A percentile compares a stretch with the other conserved stretches of the same genome.
phyloP scores from a whole-genome alignment of 2,797 vertebrate species.

The Epinephelus malabaricus region DNA sequence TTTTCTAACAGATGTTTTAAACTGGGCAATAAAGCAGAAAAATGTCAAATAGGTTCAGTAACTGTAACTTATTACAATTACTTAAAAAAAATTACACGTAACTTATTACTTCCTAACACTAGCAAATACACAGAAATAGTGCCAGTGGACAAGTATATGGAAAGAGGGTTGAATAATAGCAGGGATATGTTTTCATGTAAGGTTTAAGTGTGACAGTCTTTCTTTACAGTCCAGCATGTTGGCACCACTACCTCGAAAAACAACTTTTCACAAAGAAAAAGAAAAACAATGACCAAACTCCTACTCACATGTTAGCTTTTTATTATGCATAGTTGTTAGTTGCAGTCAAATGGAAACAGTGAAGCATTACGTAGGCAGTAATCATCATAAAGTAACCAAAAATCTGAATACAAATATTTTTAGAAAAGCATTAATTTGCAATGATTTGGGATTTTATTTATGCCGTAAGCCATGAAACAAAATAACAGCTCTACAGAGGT shows the following conservation, averaged over 20 bases:
- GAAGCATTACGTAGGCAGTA: background rate
- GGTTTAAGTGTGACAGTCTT: background rate
- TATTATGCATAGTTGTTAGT: conserved; percentile 18
- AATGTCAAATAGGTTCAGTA: too few relatives aligned
- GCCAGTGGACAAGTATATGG: background rate
- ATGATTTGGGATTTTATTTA: background rate
- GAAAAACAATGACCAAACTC: background rate
- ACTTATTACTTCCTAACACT: too few relatives aligned
- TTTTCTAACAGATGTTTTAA: too few relatives aligned
- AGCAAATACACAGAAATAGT: background rate
- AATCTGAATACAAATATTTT: background rate
- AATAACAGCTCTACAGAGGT: too few relatives aligned
- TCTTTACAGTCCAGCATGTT: background rate
- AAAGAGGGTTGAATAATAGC: background rate
- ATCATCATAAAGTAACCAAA: background rate
- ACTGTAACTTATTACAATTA: too few relatives aligned
- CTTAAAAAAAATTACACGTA: too few relatives aligned
- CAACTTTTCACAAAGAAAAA: background rate
- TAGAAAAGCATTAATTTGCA: conserved; percentile 6
- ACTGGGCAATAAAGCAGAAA: too few relatives aligned
- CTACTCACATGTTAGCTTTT: background rate
- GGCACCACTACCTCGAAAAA: background rate
- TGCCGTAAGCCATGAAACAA: too few relatives aligned
- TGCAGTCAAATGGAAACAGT: background rate
- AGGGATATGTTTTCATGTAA: background rate